Evolutionary conservation across 2,888 invertebrate species (phyloP).

Genomic region (Saturnia japonica): DNA sequence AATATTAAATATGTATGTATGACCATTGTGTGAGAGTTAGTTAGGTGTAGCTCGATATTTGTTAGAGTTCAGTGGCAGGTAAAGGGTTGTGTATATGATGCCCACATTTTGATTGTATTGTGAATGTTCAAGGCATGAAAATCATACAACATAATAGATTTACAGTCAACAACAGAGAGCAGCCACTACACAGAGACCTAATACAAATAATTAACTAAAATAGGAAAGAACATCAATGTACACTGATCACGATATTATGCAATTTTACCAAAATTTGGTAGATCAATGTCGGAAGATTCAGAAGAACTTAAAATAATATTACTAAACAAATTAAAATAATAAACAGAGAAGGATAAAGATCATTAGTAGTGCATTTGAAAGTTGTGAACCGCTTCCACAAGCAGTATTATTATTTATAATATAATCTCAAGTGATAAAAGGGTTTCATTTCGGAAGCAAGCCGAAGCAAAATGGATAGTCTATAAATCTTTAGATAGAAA

Average conservation of each 20-base stretch:
- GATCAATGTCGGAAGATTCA: conserved; percentile 56
- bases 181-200: conserved; percentile 82
- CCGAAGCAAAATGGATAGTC: conserved; percentile 75
- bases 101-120: conserved; percentile 78
- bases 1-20: conserved; percentile 38
- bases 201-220: conserved; percentile 75
- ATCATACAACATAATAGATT: conserved; percentile 80
- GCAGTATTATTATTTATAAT: conserved; percentile 45
- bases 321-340: conserved; percentile 43
- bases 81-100: conserved; percentile 73
- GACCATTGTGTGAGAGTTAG: conserved; percentile 79
- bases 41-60: conserved; percentile 79
- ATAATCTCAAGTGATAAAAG: conserved; percentile 56
- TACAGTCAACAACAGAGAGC: conserved; percentile 82
- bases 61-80: conserved; percentile 77
- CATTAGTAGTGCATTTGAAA: conserved; percentile 62
- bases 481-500: conserved; percentile 55
- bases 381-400: conserved; percentile 55
- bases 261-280: conserved; percentile 40
- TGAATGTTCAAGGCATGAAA: conserved; percentile 81
- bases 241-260: conserved; percentile 54
- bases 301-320: conserved; percentile 26
- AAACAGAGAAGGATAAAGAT: conserved; percentile 54
- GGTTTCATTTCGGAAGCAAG: conserved; percentile 72
- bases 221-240: conserved; percentile 64